Conservation (phyloP, 2,113 vertebrate species). For the Ancistrus triradiatus region DNA sequence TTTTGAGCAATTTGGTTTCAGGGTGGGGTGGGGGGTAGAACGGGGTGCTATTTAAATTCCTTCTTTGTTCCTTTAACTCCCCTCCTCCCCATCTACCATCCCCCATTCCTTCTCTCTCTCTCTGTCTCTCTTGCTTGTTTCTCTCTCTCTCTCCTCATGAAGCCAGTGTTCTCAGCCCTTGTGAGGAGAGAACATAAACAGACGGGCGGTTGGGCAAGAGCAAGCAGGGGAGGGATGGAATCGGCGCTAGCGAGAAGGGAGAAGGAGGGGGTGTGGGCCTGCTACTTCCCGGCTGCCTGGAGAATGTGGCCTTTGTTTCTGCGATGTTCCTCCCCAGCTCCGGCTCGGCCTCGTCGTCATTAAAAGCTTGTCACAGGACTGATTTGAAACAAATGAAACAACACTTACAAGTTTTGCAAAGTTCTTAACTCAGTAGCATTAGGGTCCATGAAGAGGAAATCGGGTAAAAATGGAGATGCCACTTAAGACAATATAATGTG, state of each 20-base stretch:
- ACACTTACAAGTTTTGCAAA: not conserved
- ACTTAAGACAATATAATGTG: too few relatives aligned
- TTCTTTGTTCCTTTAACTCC: conserved; percentile 55
- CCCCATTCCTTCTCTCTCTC: conserved; percentile 20
- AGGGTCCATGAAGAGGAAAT: too few relatives aligned
- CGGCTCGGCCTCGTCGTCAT: not conserved
- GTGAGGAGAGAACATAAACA: conserved; percentile 34
- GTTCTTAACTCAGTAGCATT: too few relatives aligned
- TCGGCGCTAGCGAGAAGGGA: not conserved
- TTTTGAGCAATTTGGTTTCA: conserved; percentile 32
- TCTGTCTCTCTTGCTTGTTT: not conserved
- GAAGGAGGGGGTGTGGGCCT: conserved; percentile 21
- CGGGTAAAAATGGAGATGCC: too few relatives aligned
- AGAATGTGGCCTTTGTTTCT: conserved; percentile 34
- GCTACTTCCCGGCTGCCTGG: conserved; percentile 38
- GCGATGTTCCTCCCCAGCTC: conserved; percentile 7
- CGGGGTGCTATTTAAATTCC: conserved; percentile 54
- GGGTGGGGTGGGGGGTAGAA: conserved; percentile 8
- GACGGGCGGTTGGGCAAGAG: conserved; percentile 16
- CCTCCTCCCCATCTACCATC: conserved; percentile 28
- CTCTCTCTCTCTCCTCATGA: conserved; percentile 26
- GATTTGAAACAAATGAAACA: conserved; percentile 6
- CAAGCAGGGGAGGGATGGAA: not conserved
- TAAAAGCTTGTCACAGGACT: conserved; percentile 5
- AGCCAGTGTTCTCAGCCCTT: conserved; percentile 33